These are phyloP conservation scores for Crotophaga sulcirostris DNA, from an alignment of 2,113 vertebrate genomes.

Conservation along the genomic window DNA sequence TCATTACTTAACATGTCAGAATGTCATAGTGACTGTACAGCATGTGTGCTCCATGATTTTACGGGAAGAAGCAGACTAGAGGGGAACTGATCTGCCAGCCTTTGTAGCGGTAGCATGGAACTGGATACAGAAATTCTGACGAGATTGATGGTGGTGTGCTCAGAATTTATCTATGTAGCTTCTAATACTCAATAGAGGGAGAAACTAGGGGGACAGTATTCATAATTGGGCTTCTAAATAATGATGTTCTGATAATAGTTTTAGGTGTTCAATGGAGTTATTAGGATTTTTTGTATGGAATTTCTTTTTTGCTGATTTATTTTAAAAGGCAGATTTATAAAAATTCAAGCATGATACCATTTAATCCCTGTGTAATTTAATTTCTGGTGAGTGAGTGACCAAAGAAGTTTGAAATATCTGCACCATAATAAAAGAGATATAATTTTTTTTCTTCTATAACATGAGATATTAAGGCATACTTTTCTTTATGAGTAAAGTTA, in stretches of 20 bases:
- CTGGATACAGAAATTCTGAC: not conserved
- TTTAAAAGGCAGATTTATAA: not conserved
- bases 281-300: not conserved
- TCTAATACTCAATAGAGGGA: not conserved
- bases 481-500: not conserved
- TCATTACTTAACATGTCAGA: not conserved
- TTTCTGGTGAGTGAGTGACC: not conserved
- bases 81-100: not conserved
- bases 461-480: not conserved
- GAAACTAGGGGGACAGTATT: not conserved
- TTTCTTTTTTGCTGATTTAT: not conserved
- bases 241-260: not conserved
- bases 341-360: not conserved
- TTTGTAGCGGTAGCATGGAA: not conserved
- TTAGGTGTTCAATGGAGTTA: not conserved
- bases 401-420: not conserved
- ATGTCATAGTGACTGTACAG: not conserved
- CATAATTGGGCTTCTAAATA: not conserved
- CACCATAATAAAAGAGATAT: not conserved
- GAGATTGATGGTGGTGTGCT: not conserved
- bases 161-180: not conserved
- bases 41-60: not conserved
- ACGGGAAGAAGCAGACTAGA: not conserved
- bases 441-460: not conserved
- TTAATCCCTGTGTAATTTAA: not conserved